phyloP scores from a whole-genome alignment of 2,113 vertebrate species.

The Podiceps cristatus region DNA sequence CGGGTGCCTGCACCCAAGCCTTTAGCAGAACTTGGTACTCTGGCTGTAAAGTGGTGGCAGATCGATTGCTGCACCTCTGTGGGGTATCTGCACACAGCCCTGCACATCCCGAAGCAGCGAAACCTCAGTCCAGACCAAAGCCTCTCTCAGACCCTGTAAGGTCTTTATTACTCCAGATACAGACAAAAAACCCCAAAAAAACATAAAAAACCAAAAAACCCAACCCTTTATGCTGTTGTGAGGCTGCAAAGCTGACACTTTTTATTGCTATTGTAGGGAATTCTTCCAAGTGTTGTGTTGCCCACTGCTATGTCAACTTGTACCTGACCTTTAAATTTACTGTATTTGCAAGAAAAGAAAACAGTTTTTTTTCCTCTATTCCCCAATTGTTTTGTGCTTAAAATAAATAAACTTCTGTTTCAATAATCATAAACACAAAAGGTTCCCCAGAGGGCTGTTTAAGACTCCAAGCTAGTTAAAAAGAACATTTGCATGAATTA shows the following conservation, averaged over 20 bases:
- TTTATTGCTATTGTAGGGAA: background rate
- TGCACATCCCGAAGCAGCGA: accelerated
- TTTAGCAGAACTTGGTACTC: background rate
- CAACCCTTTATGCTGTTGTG: background rate
- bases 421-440: constrained; percentile 64
- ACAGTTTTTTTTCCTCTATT: background rate
- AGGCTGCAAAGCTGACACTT: background rate
- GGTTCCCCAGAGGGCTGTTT: constrained; percentile 50
- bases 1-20: too few relatives aligned
- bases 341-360: background rate
- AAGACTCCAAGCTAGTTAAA: constrained; percentile 62
- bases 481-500: constrained; percentile 71
- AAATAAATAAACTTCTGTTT: constrained; percentile 57
- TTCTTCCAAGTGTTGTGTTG: background rate
- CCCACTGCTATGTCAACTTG: background rate
- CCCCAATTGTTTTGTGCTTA: background rate
- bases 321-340: constrained; percentile 8
- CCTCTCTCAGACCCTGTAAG: background rate
- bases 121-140: background rate
- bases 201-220: too few relatives aligned
- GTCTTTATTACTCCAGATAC: background rate
- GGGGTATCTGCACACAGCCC: background rate
- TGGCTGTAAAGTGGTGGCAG: background rate
- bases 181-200: background rate
- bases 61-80: background rate